phyloP scores from a whole-genome alignment of 2,113 vertebrate species.

The Catharus minimus region DNA sequence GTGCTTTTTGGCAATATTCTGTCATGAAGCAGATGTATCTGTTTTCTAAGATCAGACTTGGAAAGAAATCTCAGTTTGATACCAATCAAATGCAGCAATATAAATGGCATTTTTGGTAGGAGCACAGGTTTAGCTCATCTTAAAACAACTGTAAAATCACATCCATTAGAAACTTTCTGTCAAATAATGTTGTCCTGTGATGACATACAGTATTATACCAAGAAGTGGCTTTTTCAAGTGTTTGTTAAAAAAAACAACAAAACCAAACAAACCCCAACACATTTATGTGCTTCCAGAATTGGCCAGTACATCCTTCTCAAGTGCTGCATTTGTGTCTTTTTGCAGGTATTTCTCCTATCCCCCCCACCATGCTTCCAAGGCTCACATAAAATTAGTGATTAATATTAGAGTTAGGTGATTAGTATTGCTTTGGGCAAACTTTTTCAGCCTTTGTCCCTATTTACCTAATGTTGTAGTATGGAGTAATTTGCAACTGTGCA shows the following conservation, averaged over 20 bases:
- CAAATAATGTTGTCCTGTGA: background rate
- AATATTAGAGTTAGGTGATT: background rate
- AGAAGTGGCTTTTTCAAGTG: background rate
- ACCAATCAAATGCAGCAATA: background rate
- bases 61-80: background rate
- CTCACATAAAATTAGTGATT: background rate
- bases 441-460: constrained; percentile 13
- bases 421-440: constrained; percentile 3
- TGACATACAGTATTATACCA: background rate
- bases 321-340: background rate
- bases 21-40: background rate
- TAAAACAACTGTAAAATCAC: rapidly evolving
- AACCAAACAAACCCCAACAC: background rate
- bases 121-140: background rate
- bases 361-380: background rate
- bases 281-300: background rate
- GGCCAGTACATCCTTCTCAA: background rate
- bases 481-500: background rate
- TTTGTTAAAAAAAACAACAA: background rate
- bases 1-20: background rate
- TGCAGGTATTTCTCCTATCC: background rate
- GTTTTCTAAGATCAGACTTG: background rate
- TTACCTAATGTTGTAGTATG: constrained; percentile 1
- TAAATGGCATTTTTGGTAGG: background rate
- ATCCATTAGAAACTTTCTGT: background rate